Evolutionary conservation across 2,113 vertebrate species (phyloP).

Genomic region (Nothocercus nigrocapillus): DNA sequence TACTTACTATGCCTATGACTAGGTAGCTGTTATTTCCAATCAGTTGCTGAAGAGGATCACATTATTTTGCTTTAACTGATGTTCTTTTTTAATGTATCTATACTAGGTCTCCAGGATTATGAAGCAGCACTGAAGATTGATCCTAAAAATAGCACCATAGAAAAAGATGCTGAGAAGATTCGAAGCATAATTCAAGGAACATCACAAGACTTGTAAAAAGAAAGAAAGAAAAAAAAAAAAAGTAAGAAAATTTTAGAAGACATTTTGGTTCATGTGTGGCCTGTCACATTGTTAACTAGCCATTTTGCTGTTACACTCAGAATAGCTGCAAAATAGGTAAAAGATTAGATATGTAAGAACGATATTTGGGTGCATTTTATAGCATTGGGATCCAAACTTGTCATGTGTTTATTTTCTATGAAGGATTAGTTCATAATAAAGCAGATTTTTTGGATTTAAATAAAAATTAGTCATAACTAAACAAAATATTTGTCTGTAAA

Average conservation of each 20-base stretch:
- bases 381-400: background rate
- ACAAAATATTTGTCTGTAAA: background rate
- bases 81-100: slow-evolving; percentile 13
- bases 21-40: background rate
- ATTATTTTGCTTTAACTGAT: slow-evolving; percentile 21
- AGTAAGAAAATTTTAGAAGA: background rate
- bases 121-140: slow-evolving; percentile 91
- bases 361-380: background rate
- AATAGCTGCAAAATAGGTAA: background rate
- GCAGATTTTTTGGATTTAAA: background rate
- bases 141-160: slow-evolving; percentile 80
- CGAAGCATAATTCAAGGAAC: slow-evolving; percentile 84
- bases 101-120: slow-evolving; percentile 91
- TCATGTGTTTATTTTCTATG: background rate
- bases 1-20: background rate
- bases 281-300: background rate
- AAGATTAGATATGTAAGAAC: background rate
- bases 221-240: background rate
- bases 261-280: background rate
- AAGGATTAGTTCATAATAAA: background rate
- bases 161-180: slow-evolving; percentile 86
- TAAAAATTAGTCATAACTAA: background rate
- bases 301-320: background rate
- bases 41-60: background rate
- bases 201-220: background rate